These are phyloP conservation scores for Ophraella communa DNA, from an alignment of 2,888 invertebrate species.

Conservation along the genomic window DNA sequence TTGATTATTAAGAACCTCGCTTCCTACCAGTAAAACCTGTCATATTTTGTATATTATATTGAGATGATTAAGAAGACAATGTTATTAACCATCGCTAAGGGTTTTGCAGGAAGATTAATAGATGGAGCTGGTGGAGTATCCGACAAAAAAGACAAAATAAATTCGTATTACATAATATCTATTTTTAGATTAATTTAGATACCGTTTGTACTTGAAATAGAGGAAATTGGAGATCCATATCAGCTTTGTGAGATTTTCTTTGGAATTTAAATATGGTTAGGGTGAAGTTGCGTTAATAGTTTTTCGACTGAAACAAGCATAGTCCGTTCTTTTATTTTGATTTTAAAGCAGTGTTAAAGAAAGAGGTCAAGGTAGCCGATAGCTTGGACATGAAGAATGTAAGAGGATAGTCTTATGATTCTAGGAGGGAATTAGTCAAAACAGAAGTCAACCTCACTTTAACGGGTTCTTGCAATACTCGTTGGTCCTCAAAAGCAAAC, in stretches of 20 bases:
- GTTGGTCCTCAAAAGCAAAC: too few species aligned
- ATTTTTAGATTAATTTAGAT: not conserved
- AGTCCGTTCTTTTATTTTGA: too few species aligned
- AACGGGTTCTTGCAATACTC: too few species aligned
- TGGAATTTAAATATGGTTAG: too few species aligned
- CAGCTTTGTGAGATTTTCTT: not conserved
- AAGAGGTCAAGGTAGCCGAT: too few species aligned
- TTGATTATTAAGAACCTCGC: not conserved
- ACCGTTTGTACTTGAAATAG: not conserved
- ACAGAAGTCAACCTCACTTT: too few species aligned
- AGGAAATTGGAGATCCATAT: not conserved
- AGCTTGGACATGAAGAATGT: too few species aligned
- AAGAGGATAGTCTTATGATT: too few species aligned
- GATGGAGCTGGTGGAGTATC: not conserved
- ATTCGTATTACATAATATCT: not conserved
- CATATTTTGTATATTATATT: constrained; percentile 1
- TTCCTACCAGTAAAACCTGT: not conserved
- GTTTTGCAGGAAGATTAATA: constrained; percentile 1
- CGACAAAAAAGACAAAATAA: not conserved
- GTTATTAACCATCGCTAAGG: not conserved
- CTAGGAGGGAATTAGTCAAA: too few species aligned
- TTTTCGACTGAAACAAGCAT: too few species aligned
- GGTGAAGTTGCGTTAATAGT: too few species aligned
- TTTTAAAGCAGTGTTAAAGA: too few species aligned
- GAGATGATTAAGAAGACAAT: not conserved